Evolutionary conservation across 2,888 invertebrate genomes (phyloP).

Genomic region (Eledona agricola): DNA sequence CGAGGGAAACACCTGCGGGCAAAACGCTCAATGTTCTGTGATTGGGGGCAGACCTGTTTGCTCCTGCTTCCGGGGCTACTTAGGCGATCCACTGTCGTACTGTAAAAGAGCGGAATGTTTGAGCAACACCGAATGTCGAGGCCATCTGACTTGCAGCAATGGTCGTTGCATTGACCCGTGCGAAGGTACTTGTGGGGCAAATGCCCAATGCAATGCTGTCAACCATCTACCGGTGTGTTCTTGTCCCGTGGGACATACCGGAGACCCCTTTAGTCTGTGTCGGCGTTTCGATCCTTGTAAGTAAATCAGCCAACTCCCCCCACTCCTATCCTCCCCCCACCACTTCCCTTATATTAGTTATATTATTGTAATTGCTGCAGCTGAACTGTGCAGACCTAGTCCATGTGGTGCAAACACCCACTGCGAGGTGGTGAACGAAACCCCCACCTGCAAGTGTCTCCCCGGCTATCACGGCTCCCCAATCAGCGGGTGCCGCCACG

Average conservation of each 20-base stretch:
- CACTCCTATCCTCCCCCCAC: too few species aligned
- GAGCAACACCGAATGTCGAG: slow-evolving; percentile 81
- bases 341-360: too few species aligned
- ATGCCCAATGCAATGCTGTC: slow-evolving; percentile 80
- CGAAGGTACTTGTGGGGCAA: slow-evolving; percentile 76
- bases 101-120: slow-evolving; percentile 68
- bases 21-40: slow-evolving; percentile 72
- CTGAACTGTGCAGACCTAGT: slow-evolving; percentile 83
- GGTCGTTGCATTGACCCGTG: slow-evolving; percentile 84
- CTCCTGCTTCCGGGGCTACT: slow-evolving; percentile 80
- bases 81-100: slow-evolving; percentile 79
- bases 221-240: slow-evolving; percentile 82
- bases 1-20: slow-evolving; percentile 72
- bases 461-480: slow-evolving; percentile 82
- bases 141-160: slow-evolving; percentile 76
- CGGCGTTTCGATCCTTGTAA: slow-evolving; percentile 79
- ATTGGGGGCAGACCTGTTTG: slow-evolving; percentile 79
- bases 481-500: slow-evolving; percentile 79
- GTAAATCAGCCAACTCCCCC: too few species aligned
- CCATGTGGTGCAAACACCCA: slow-evolving; percentile 85
- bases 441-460: slow-evolving; percentile 82
- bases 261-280: slow-evolving; percentile 79
- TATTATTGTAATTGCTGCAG: slow-evolving; percentile 64
- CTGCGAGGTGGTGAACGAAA: slow-evolving; percentile 79
- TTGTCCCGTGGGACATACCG: slow-evolving; percentile 80